Evolutionary conservation across 2,797 vertebrate genomes (phyloP).

Genomic region (Thalassophryne amazonica): DNA sequence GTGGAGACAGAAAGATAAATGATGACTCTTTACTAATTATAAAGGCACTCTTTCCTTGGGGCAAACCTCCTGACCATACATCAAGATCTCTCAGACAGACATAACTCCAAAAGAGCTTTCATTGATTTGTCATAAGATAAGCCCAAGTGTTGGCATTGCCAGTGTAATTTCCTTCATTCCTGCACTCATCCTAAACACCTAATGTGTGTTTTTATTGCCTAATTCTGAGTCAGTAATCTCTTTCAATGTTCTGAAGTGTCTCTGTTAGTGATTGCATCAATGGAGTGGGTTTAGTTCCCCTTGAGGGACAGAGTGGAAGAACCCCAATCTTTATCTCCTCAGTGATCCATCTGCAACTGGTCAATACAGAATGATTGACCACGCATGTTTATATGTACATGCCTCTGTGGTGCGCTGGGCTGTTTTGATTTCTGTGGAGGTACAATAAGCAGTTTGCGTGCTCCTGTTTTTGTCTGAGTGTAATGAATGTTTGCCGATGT

Average conservation of each 20-base stretch:
- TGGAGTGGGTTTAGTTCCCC: slow-evolving; percentile 61
- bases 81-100: slow-evolving; percentile 42
- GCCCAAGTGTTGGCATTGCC: slow-evolving; percentile 14
- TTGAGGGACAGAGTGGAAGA: slow-evolving; percentile 57
- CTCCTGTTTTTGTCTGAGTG: slow-evolving; percentile 28
- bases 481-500: slow-evolving; percentile 17
- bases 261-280: slow-evolving; percentile 65
- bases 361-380: slow-evolving; percentile 65
- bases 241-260: slow-evolving; percentile 63
- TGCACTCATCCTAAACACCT: slow-evolving; percentile 54
- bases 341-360: slow-evolving; percentile 58
- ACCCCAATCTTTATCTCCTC: slow-evolving; percentile 50
- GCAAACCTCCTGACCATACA: slow-evolving; percentile 32
- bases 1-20: slow-evolving; percentile 29
- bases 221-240: slow-evolving; percentile 59
- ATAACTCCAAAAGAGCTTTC: slow-evolving; percentile 56
- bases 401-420: slow-evolving; percentile 6
- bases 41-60: slow-evolving; percentile 45
- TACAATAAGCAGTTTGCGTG: slow-evolving; percentile 1
- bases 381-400: slow-evolving; percentile 11
- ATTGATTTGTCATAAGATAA: slow-evolving; percentile 71
- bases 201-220: slow-evolving; percentile 71
- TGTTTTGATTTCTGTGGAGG: slow-evolving; percentile 10
- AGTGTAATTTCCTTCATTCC: slow-evolving; percentile 32
- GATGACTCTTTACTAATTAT: slow-evolving; percentile 47